Percentiles rank a stretch among this genome's conserved stretches.
Conservation (phyloP, 2,888 invertebrate species). For the Phaedon cochleariae region DNA sequence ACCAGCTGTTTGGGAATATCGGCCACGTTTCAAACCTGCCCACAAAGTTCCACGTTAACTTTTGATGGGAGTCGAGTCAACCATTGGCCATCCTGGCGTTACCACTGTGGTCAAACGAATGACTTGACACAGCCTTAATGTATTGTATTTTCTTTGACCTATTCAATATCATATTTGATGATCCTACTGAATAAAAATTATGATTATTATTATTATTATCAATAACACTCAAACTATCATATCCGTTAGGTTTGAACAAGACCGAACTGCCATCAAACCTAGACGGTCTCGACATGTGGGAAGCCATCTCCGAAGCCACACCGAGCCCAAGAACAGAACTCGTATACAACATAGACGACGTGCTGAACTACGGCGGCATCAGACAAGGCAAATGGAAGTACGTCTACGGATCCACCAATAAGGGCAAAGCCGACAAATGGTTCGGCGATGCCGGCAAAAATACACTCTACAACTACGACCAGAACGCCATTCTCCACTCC, state of each 20-base stretch:
- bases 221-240: not conserved
- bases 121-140: no score
- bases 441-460: slow-evolving; percentile 61
- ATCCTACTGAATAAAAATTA: no score
- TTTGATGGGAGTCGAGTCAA: no score
- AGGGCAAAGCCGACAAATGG: slow-evolving; percentile 59
- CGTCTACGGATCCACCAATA: slow-evolving; percentile 65
- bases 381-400: slow-evolving; percentile 72
- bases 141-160: no score
- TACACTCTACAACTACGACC: slow-evolving; percentile 58
- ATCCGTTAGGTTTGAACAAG: slow-evolving; percentile 56
- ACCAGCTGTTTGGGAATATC: no score
- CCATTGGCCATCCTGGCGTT: no score
- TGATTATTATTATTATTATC: no score
- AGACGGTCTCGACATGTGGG: slow-evolving; percentile 67
- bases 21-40: no score
- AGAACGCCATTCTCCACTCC: slow-evolving; percentile 61
- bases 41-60: no score
- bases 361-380: slow-evolving; percentile 66
- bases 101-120: no score
- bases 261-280: slow-evolving; percentile 64
- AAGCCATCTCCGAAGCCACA: slow-evolving; percentile 61
- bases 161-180: no score
- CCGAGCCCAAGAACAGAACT: slow-evolving; percentile 66
- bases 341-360: slow-evolving; percentile 68